A percentile compares a stretch with the other conserved stretches of the same genome.
Conservation (phyloP, 2,113 vertebrate genomes). For the Romanogobio albipinnatus region DNA sequence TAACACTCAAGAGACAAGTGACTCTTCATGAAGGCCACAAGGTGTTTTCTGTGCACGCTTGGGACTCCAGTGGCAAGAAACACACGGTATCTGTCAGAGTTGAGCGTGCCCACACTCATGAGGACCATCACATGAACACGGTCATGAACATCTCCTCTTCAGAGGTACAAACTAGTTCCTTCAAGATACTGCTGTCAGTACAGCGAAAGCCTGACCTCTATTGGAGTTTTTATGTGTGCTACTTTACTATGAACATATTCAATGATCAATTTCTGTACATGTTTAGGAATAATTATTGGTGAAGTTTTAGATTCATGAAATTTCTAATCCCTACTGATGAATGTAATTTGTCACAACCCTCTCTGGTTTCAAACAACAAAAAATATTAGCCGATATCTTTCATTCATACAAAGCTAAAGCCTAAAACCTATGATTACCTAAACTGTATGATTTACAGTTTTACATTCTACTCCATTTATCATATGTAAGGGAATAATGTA, state of each 20-base stretch:
- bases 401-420: too few relatives aligned
- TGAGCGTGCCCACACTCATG: slow-evolving; percentile 29
- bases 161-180: slow-evolving; percentile 39
- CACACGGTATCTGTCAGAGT: slow-evolving; percentile 58
- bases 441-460: too few relatives aligned
- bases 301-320: background rate
- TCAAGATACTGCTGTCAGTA: background rate
- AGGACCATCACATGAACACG: background rate
- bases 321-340: background rate
- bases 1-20: slow-evolving; percentile 61
- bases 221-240: slow-evolving; percentile 2
- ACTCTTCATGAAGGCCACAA: slow-evolving; percentile 60
- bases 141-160: background rate
- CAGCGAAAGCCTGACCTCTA: slow-evolving; percentile 42
- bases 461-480: too few relatives aligned
- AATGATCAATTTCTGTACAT: background rate
- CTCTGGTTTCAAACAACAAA: too few relatives aligned
- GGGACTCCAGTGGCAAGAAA: slow-evolving; percentile 63
- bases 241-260: background rate
- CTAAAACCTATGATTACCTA: too few relatives aligned
- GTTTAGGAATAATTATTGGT: background rate
- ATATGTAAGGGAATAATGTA: too few relatives aligned
- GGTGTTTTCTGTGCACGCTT: slow-evolving; percentile 59
- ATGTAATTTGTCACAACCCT: too few relatives aligned
- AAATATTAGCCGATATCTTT: too few relatives aligned